Conservation (phyloP, 2,888 invertebrate species). For the Sesia apiformis region DNA sequence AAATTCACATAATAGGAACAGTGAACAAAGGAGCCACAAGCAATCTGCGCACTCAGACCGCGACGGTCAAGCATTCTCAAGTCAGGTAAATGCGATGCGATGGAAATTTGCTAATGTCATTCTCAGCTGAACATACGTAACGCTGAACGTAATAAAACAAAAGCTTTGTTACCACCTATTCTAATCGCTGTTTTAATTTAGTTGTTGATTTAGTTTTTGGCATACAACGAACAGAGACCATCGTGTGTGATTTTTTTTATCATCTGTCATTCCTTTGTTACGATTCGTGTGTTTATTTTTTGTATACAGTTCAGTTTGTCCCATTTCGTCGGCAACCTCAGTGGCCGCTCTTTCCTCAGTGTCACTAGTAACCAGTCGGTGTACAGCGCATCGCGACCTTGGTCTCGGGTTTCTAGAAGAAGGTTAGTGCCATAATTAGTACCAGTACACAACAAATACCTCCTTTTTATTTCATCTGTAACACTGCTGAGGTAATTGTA, state of each 20-base stretch:
- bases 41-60: conserved; percentile 40
- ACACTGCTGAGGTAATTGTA: too few species aligned
- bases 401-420: conserved; percentile 78
- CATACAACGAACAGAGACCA: neutral
- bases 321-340: conserved; percentile 75
- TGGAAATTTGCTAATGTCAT: conserved; percentile 71
- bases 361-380: conserved; percentile 75
- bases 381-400: conserved; percentile 77
- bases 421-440: conserved; percentile 61
- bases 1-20: conserved; percentile 56
- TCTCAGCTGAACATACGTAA: conserved; percentile 69
- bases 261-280: conserved; percentile 31
- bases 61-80: conserved; percentile 57
- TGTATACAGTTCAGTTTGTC: conserved; percentile 69
- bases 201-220: neutral
- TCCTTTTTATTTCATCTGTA: too few species aligned
- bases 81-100: conserved; percentile 60
- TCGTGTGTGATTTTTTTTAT: neutral
- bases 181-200: neutral
- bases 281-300: conserved; percentile 1
- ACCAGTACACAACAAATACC: too few species aligned
- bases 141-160: conserved; percentile 25
- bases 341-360: conserved; percentile 76
- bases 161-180: conserved; percentile 26
- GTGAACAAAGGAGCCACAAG: conserved; percentile 38